phyloP scores from a whole-genome alignment of 2,113 vertebrate genomes.

The Oncorhynchus mykiss region DNA sequence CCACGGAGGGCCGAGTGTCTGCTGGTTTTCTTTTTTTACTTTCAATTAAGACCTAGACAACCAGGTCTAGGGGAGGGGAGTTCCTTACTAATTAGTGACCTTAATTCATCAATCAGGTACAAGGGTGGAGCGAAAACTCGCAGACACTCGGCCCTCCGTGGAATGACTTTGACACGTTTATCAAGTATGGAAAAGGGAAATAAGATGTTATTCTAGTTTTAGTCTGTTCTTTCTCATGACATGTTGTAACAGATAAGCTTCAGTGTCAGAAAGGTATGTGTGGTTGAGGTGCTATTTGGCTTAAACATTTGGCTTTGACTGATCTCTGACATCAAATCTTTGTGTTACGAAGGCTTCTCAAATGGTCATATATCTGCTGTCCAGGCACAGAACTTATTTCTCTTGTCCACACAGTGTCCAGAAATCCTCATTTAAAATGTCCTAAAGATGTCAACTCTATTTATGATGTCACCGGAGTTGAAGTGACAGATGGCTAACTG shows the following conservation, averaged over 20 bases:
- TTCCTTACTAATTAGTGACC: no score
- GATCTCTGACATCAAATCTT: neutral
- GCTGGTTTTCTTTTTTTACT: no score
- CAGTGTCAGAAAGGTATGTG: neutral
- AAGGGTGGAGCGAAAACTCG: no score
- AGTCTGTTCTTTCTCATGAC: neutral
- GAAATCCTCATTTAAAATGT: neutral
- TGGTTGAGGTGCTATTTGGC: constrained; percentile 4
- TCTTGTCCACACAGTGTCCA: neutral
- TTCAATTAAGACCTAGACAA: no score
- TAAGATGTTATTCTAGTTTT: neutral
- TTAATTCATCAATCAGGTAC: no score
- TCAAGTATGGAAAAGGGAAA: neutral
- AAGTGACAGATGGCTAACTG: neutral
- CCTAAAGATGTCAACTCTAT: neutral
- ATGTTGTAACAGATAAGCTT: constrained; percentile 34
- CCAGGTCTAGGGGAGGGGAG: no score
- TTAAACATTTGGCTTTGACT: no score
- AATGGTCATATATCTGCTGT: neutral
- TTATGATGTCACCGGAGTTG: neutral
- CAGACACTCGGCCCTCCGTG: no score
- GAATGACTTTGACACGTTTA: no score
- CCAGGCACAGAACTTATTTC: neutral
- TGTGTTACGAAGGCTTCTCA: neutral
- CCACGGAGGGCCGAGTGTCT: neutral